Base-by-base conservation (phyloP, 2,113 vertebrate genomes). In the Ciconia stormi region DNA sequence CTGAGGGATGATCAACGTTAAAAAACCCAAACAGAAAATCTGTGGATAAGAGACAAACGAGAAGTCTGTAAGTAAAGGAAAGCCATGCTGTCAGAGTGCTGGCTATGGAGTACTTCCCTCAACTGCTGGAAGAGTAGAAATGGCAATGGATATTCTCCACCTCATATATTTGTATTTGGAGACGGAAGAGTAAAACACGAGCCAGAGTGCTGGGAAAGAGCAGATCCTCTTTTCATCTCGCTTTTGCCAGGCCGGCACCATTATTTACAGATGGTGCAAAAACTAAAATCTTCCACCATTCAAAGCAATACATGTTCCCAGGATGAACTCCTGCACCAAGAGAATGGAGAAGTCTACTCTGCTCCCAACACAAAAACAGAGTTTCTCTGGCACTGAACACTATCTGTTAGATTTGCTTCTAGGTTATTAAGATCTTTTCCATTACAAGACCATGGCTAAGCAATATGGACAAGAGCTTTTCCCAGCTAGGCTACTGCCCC, bases 161-260 rank as follows among this genome's bases (percentile, higher is more conserved):
- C 55, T 42, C 3, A 2, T 23, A 2, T 9, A 27, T 65, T 42
- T 21, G 16, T 30, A 11, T 7, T 14, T 1, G 4, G 22, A 30
- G 32, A 29, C 8, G 16, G 56, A 30, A 87, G 58, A 74, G n/a
- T 4, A 7, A 44, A 82, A 81, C 30, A 42, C 0, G 0, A 74
- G 29, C 65, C 77, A 70, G 32, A 84, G 46, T 1, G 16, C 29
- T 3, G 10, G 8, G 44, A 80, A 86, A 87, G 49, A 72, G 36
- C 49, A 87, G 89, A 73, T 93, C 47, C 50, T 81, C 78, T 50
- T 72, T 74, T 55, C 73, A 82, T 55, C 32, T 66, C 2, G 0
- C 40, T 87, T 94, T 78, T 49, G 52, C 67, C 82, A 96, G 44
- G 30, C 44, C 72, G 62, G 53, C 58, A 95, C 58, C 23, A 7